Conservation (phyloP, 2,797 vertebrate species). For the Platalea minor region DNA sequence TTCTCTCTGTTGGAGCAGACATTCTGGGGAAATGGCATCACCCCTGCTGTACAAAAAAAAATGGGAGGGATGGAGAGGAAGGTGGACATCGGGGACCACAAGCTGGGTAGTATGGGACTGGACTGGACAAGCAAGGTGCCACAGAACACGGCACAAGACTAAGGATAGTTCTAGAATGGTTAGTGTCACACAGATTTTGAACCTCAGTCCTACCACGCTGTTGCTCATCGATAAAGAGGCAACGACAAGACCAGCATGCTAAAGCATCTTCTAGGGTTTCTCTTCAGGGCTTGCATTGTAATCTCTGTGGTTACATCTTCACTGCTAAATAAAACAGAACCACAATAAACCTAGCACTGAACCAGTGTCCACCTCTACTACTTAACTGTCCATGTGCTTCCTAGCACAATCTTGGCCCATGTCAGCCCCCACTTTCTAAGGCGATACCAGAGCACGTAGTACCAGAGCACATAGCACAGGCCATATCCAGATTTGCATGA, state of each 20-base stretch:
- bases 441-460: background rate
- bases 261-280: background rate
- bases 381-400: background rate
- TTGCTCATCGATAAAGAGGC: background rate
- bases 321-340: background rate
- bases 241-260: background rate
- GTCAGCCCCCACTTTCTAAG: background rate
- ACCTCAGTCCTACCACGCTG: background rate
- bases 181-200: background rate
- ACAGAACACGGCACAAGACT: background rate
- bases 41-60: accelerated
- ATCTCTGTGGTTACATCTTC: background rate
- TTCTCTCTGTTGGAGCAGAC: background rate
- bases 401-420: background rate
- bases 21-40: background rate
- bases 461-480: background rate
- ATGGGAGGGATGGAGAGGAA: background rate
- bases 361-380: background rate
- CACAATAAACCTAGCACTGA: background rate
- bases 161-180: background rate
- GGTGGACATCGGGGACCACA: background rate
- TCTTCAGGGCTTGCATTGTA: background rate
- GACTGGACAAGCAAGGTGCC: background rate
- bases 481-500: background rate
- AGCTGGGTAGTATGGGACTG: background rate